Conservation (phyloP, 2,113 vertebrate genomes). For the Coracopsis vasa region DNA sequence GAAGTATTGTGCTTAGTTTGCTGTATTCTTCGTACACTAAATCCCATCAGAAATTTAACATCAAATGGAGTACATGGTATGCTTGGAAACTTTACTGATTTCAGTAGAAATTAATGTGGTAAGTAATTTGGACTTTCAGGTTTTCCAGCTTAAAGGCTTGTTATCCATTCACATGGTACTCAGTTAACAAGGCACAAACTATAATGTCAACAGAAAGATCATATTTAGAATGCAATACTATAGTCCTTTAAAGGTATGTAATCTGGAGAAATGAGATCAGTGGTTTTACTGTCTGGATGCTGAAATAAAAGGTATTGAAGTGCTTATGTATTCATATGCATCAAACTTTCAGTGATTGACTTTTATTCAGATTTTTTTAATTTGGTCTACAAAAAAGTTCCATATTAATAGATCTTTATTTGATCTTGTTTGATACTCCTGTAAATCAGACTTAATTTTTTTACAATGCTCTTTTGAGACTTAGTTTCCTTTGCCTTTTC, state of each 20-base stretch:
- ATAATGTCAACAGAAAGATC: not conserved
- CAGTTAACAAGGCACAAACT: not conserved
- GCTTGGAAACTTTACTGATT: not conserved
- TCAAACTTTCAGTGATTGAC: not conserved
- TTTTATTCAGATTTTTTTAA: not conserved
- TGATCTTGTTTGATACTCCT: not conserved
- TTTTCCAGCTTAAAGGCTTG: not conserved
- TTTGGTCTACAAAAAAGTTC: not conserved
- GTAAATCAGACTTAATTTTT: not conserved
- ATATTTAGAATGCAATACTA: not conserved
- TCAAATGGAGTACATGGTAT: not conserved
- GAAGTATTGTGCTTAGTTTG: constrained; percentile 40
- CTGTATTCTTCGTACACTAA: not conserved
- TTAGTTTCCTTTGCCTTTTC: not conserved
- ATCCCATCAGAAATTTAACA: not conserved
- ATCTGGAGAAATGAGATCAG: not conserved
- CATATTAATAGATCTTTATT: not conserved
- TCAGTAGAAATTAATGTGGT: not conserved
- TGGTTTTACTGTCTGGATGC: not conserved
- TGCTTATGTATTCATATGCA: not conserved
- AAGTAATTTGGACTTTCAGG: not conserved
- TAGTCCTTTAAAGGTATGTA: not conserved
- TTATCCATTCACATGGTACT: not conserved
- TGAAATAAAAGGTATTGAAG: not conserved
- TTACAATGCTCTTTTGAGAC: not conserved